Conservation (phyloP, 2,797 vertebrate species). For the Bradypodion pumilum region DNA sequence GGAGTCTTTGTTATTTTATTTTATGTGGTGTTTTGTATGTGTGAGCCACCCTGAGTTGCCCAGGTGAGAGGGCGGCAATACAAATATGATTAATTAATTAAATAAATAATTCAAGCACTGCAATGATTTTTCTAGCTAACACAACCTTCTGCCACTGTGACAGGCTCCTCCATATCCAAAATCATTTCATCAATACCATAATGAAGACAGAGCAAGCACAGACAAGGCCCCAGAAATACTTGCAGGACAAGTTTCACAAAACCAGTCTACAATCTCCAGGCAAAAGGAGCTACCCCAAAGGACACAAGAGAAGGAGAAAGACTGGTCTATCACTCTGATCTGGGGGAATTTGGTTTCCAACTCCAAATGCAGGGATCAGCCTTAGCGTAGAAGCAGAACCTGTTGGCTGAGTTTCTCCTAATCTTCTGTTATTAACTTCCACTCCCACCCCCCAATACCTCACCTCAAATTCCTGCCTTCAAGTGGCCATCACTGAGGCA, state of each 20-base stretch:
- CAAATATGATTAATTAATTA: too few species aligned
- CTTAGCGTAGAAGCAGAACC: background rate
- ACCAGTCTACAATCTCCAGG: background rate
- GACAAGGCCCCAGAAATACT: conserved; percentile 5
- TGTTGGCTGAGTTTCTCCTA: background rate
- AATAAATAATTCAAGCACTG: background rate
- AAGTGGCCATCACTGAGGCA: background rate
- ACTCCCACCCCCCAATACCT: background rate
- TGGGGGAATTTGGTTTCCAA: background rate
- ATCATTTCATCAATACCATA: background rate
- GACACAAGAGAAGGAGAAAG: background rate
- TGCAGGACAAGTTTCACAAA: conserved; percentile 7
- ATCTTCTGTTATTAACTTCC: background rate
- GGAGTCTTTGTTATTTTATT: too few species aligned
- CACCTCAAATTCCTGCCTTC: conserved; percentile 13
- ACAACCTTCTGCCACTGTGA: background rate
- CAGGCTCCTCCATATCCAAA: background rate
- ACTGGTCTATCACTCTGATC: background rate
- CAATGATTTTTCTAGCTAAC: background rate
- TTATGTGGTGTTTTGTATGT: too few species aligned
- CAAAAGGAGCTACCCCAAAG: background rate
- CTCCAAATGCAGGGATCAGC: background rate
- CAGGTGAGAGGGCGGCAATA: too few species aligned
- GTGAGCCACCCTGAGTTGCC: too few species aligned
- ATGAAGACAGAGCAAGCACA: background rate